Evolutionary conservation across 30 jellyfish, hydroid and myxozoan species (phyloP), one percentile per base, ranked within the genome.

Genomic region (Hydractinia symbiolongicarpus): DNA sequence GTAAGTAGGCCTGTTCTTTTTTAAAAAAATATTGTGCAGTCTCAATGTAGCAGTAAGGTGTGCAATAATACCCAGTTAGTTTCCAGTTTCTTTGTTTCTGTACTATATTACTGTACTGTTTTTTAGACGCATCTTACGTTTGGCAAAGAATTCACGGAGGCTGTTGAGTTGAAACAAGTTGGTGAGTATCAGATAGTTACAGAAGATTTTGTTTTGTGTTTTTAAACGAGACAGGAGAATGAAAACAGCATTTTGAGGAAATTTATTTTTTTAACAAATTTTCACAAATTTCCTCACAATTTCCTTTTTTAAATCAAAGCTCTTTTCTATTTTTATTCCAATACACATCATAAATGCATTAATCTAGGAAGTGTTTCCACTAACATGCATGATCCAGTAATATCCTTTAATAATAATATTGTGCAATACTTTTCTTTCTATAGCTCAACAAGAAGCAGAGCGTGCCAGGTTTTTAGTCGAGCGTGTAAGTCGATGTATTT

Each of bases 371-470:
- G 44, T 30, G 44, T 2, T 30, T 30, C 44, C 44, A 30, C 44
- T 30, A 30, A 30, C 44, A 30, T 30, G 44, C 44, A 30, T 30
- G 44, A 30, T 30, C 2, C 44, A 30, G 44, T 30, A 30, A 30
- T 30, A 30, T 30, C 44, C 44, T 30, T 0, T 30, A 1, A 30
- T 30, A 30, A 30, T 30, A 30, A 30, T 71, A 9, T 58, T 6
- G n/a, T 53, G 21, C 21, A n/a, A 20, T 71, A 4, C 17, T 53
- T 50, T 50, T 61, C 54, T 61, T 71, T n/a, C 54, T 66, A 55
- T 85, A 93, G 99, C 99, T 60, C 99, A 94, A 77, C 99, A 94
- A 80, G 99, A 94, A 50, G 99, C 99, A 10, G 99, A 94, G 83
- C 83, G 97, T 61, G 99, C 99, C 5, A 82, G 99, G 50, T 94